Conservation (phyloP, 2,888 invertebrate species). For the Eristalis intricaria region DNA sequence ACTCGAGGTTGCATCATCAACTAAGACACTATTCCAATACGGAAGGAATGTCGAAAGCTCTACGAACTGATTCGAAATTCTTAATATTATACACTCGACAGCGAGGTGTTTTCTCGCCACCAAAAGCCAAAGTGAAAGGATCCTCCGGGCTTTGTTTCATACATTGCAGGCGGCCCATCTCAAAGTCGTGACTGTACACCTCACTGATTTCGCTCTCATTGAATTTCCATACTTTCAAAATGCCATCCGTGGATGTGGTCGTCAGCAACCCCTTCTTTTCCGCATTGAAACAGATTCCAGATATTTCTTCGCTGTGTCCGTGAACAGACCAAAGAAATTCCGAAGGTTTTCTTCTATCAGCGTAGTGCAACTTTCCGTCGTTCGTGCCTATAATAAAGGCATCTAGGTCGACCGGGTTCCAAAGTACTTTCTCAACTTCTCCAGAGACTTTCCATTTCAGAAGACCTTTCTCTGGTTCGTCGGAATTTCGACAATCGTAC, state of each 20-base stretch:
- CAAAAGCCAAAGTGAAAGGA: conserved; percentile 90
- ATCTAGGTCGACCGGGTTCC: conserved; percentile 91
- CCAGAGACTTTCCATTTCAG: conserved; percentile 85
- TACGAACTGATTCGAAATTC: conserved; percentile 79
- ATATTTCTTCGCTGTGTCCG: conserved; percentile 92
- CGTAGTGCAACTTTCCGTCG: conserved; percentile 86
- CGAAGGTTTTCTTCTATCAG: conserved; percentile 87
- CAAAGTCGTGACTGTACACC: conserved; percentile 82
- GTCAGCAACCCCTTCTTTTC: conserved; percentile 89
- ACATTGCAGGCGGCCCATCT: conserved; percentile 88
- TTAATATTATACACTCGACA: conserved; percentile 84
- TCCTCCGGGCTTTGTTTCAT: conserved; percentile 90
- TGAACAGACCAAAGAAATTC: conserved; percentile 87
- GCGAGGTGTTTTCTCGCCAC: conserved; percentile 91
- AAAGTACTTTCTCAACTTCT: conserved; percentile 93
- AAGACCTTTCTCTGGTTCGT: conserved; percentile 80
- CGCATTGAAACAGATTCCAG: conserved; percentile 89
- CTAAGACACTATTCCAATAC: conserved; percentile 26
- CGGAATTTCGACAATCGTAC: conserved; percentile 92
- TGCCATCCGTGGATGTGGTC: conserved; percentile 90
- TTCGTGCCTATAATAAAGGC: conserved; percentile 86
- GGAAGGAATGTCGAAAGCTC: conserved; percentile 76
- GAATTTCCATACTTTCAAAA: conserved; percentile 93
- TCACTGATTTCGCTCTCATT: conserved; percentile 75
- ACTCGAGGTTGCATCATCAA: not conserved